Evolutionary conservation across 2,888 invertebrate genomes (phyloP).

Genomic region (Reticulitermes lucifugus): DNA sequence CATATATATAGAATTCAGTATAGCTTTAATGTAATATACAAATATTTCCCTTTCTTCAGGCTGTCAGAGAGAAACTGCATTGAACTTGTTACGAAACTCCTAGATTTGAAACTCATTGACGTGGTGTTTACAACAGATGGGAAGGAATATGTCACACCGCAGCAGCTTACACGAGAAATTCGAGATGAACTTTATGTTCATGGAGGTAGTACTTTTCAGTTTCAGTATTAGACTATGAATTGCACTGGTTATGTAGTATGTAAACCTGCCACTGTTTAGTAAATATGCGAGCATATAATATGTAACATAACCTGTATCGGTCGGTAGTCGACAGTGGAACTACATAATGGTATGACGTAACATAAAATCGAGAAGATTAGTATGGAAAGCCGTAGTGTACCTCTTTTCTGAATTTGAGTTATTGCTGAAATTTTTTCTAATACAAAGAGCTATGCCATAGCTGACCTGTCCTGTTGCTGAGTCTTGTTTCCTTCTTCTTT

Average conservation of each 20-base stretch:
- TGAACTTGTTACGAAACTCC: conserved; percentile 91
- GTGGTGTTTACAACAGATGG: conserved; percentile 96
- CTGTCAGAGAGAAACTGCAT: conserved; percentile 97
- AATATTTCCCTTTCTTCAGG: conserved; percentile 65
- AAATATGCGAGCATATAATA: too few species aligned
- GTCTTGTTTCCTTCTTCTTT: too few species aligned
- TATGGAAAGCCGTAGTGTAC: too few species aligned
- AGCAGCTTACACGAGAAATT: conserved; percentile 90
- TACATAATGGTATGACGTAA: too few species aligned
- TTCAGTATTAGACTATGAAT: not conserved
- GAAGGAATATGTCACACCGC: conserved; percentile 95
- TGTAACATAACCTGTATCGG: too few species aligned
- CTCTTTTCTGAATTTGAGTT: too few species aligned
- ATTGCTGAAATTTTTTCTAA: too few species aligned
- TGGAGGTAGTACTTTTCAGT: conserved; percentile 66
- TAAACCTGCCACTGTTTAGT: too few species aligned
- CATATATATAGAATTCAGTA: not conserved
- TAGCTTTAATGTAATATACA: not conserved
- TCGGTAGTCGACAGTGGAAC: too few species aligned
- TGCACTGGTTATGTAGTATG: not conserved
- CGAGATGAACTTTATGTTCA: conserved; percentile 89
- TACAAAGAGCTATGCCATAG: too few species aligned
- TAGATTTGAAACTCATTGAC: conserved; percentile 86
- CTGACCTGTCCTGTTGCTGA: too few species aligned
- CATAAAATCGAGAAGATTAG: too few species aligned